A percentile compares a stretch with the other conserved stretches of the same genome.
Conservation (phyloP, 2,797 vertebrate species). For the Helarctos malayanus region DNA sequence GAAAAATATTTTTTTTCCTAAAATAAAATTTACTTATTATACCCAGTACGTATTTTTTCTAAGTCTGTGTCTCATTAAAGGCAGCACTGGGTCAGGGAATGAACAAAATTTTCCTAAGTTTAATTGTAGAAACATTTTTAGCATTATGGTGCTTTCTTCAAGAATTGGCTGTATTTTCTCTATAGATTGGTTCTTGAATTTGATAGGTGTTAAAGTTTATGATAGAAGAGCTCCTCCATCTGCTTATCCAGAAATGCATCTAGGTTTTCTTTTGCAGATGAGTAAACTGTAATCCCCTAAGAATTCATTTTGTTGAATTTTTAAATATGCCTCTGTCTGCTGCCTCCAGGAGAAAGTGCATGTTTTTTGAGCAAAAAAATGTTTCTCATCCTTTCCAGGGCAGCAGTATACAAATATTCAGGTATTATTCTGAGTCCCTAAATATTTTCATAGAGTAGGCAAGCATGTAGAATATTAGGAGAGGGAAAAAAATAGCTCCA, state of each 20-base stretch:
- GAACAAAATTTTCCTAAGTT: not conserved
- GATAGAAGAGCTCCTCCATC: not conserved
- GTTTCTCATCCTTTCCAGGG: not conserved
- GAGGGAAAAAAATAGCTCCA: not conserved
- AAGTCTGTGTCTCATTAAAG: not conserved
- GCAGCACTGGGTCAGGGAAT: not conserved
- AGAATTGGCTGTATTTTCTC: not conserved
- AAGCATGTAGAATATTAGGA: not conserved
- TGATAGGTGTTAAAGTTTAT: not conserved
- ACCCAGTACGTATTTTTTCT: not conserved
- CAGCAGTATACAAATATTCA: not conserved
- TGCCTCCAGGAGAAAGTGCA: not conserved
- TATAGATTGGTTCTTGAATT: not conserved
- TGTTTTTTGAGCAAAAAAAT: not conserved
- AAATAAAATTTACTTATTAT: slow-evolving; percentile 40
- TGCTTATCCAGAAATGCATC: slow-evolving; percentile 5
- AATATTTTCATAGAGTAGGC: not conserved
- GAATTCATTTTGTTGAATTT: not conserved
- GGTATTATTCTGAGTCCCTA: not conserved
- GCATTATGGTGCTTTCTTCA: not conserved
- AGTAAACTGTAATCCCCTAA: not conserved
- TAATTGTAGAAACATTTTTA: not conserved
- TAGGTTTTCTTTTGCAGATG: slow-evolving; percentile 25
- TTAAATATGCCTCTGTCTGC: not conserved
- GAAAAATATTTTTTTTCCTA: not conserved